phyloP scores from a whole-genome alignment of 2,113 vertebrate genomes.

The Origma solitaria region DNA sequence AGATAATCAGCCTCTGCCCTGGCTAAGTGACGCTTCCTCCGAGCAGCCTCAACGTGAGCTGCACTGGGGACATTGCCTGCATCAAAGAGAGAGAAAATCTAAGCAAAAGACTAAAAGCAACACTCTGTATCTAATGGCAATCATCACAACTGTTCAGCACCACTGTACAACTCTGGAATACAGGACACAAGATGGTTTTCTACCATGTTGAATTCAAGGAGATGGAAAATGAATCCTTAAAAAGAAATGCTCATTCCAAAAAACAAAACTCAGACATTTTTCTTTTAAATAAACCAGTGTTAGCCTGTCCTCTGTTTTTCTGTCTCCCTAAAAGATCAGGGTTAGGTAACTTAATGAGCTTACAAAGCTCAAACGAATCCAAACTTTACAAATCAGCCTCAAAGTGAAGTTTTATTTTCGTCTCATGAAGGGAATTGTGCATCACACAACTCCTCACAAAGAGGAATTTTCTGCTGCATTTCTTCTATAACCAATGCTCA shows the following conservation, averaged over 20 bases:
- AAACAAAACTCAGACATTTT: neutral
- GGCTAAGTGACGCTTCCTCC: slow-evolving; percentile 68
- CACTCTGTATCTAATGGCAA: neutral
- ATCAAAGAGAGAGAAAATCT: neutral
- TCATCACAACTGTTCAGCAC: neutral
- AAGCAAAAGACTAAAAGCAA: neutral
- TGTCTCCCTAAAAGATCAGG: neutral
- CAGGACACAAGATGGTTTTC: neutral
- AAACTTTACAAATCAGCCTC: neutral
- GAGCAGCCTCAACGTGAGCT: slow-evolving; percentile 72
- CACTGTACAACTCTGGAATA: neutral
- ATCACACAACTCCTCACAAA: neutral
- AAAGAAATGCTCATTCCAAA: neutral
- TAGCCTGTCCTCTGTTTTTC: neutral
- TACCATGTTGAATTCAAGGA: neutral
- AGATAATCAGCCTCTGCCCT: slow-evolving; percentile 79
- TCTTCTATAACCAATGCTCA: neutral
- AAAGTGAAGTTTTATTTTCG: neutral
- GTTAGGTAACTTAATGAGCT: neutral
- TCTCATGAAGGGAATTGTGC: neutral
- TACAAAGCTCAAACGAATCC: neutral
- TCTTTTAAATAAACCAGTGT: neutral
- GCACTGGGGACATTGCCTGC: slow-evolving; percentile 75
- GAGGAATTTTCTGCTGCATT: neutral
- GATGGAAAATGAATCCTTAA: neutral